These are phyloP conservation scores for Drosophila fuyamai DNA, from an alignment of 1,140 invertebrate species.

Conservation along the genomic window DNA sequence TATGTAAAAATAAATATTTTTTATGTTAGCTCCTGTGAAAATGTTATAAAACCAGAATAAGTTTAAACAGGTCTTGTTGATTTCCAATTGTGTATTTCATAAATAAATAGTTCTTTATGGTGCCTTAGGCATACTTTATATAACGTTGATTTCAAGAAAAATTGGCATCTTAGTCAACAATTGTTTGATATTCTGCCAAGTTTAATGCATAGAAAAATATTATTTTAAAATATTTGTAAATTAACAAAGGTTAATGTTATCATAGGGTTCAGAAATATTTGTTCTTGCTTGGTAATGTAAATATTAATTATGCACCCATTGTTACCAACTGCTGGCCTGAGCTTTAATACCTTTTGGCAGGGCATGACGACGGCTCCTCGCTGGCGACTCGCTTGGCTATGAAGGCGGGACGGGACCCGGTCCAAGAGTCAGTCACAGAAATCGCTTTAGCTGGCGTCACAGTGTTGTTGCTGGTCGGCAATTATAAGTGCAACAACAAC, in stretches of 20 bases:
- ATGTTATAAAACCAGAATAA: no score
- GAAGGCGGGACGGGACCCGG: conserved; percentile 44
- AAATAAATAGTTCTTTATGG: no score
- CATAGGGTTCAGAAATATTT: no score
- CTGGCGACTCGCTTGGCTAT: conserved; percentile 36
- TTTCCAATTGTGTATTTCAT: no score
- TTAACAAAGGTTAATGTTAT: no score
- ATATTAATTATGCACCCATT: background rate
- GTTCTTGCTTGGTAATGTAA: no score
- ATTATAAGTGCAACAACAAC: conserved; percentile 59
- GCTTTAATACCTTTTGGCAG: background rate
- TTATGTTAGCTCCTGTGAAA: no score
- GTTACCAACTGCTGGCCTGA: background rate
- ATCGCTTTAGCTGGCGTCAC: conserved; percentile 66
- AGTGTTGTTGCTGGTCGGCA: conserved; percentile 44
- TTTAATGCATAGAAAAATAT: background rate
- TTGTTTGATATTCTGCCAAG: background rate
- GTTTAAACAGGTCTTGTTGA: no score
- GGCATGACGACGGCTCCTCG: conserved; percentile 38
- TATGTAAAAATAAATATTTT: no score
- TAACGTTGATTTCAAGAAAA: background rate
- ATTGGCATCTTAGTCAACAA: background rate
- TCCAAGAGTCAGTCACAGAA: conserved; percentile 69
- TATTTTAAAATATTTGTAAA: background rate
- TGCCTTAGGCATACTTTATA: background rate